A percentile compares a stretch with the other conserved stretches of the same genome.
phyloP scores from a whole-genome alignment of 2,888 invertebrate genomes.

The Temnothorax unifasciatus region DNA sequence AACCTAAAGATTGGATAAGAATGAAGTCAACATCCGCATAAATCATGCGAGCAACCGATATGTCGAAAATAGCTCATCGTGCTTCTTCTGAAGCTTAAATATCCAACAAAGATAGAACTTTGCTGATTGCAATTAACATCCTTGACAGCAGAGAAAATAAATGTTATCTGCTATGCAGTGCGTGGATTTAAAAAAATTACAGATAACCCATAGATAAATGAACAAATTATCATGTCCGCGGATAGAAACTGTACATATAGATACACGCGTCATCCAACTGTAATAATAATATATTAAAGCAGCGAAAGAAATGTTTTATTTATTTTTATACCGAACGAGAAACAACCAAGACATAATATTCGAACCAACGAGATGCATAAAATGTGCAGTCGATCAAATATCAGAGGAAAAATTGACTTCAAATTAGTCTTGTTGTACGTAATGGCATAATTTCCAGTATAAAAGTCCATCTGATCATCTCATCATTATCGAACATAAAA shows the following conservation, averaged over 20 bases:
- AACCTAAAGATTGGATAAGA: constrained; percentile 25
- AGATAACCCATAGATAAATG: constrained; percentile 25
- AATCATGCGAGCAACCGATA: neutral
- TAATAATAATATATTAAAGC: neutral
- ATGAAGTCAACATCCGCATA: constrained; percentile 5
- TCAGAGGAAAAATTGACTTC: neutral
- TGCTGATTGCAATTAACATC: neutral
- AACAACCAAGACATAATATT: neutral
- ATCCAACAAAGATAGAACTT: constrained; percentile 7
- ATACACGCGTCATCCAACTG: neutral
- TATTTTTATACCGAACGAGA: neutral
- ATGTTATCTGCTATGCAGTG: constrained; percentile 22
- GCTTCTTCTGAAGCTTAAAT: neutral
- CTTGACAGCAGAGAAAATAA: constrained; percentile 27
- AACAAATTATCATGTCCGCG: constrained; percentile 20
- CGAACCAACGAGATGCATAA: neutral
- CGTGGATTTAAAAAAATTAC: neutral
- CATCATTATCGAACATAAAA: neutral
- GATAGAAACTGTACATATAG: constrained; percentile 1
- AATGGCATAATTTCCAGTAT: neutral
- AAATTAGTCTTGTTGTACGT: neutral
- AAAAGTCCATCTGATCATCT: neutral
- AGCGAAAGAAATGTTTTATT: neutral
- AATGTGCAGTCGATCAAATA: neutral
- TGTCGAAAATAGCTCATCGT: neutral